Evolutionary conservation across 2,888 invertebrate species (phyloP).

Genomic region (Cheilosia soror): DNA sequence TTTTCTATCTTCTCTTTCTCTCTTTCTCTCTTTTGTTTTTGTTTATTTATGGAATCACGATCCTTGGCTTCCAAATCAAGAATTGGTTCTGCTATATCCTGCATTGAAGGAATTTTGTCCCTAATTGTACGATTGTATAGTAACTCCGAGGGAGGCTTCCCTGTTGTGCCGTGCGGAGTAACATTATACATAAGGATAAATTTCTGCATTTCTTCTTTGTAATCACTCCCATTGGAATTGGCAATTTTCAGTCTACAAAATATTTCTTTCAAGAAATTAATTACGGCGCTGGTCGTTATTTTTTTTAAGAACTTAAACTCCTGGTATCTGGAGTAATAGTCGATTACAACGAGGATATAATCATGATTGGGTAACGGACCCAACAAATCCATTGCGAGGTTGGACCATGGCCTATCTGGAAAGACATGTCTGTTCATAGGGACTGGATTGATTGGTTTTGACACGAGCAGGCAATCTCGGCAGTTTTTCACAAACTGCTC

Average conservation of each 20-base stretch:
- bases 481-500: constrained; percentile 71
- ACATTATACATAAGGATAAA: not conserved
- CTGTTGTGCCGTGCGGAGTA: constrained; percentile 19
- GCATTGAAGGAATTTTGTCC: constrained; percentile 8
- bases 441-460: constrained; percentile 60
- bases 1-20: not conserved
- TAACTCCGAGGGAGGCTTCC: constrained; percentile 25
- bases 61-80: constrained; percentile 23
- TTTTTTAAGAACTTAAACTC: constrained; percentile 46
- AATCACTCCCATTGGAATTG: too few relatives aligned
- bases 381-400: constrained; percentile 42
- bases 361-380: constrained; percentile 42
- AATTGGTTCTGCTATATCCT: not conserved
- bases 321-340: constrained; percentile 52
- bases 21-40: too few relatives aligned
- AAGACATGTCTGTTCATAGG: constrained; percentile 72
- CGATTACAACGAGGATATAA: constrained; percentile 48
- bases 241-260: not conserved
- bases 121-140: constrained; percentile 17
- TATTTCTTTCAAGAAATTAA: constrained; percentile 49
- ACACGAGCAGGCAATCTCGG: constrained; percentile 70
- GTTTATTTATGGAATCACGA: not conserved
- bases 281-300: constrained; percentile 45
- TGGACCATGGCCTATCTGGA: constrained; percentile 42
- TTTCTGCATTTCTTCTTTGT: not conserved